Base-by-base conservation (phyloP, 2,113 vertebrate genomes). In the Ailuropoda melanoleuca region DNA sequence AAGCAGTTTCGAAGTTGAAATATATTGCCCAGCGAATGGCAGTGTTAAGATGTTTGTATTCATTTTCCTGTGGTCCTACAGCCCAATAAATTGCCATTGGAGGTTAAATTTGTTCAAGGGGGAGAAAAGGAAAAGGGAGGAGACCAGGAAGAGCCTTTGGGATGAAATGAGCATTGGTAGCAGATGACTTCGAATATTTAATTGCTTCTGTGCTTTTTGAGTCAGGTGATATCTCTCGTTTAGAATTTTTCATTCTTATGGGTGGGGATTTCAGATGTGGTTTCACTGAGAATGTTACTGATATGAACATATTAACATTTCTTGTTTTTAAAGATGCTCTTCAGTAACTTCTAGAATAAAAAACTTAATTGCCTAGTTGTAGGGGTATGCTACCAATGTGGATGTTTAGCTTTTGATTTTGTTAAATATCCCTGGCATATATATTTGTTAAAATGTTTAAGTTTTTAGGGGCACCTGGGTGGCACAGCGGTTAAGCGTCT, bases 1-100 rank as follows among this genome's bases (percentile, higher is more conserved):
- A 91, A 98, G 98, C 23, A 2, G 97, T 98, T 99, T 98, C 98
- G 50, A 98, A 99, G 98, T 98, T 97, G 98, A 98, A 99, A 99
- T 99, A 99, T 97, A 98, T 98, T 93, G 95, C 98, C 84, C 62
- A 0, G 97, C 98, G 98, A 1, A 1, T 92, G 98, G 98, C 97
- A 97, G 93, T 96, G 95, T 95, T 98, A 98, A 98, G 98, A 97
- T 98, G 98, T 98, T 98, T 97, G 98, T 96, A 97, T 98, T 98
- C 97, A 98, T 99, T 98, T 98, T 98, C 97, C 98, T 98, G 97
- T 95, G 88, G 93, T 97, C 98, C 98, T 98, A 92, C 87, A 98
- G 74, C 98, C 98, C 98, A 98, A 93, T 98, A 98, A 98, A 98
- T 98, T 98, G 95, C 98, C 98, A 98, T 82, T 97, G 96, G 98